A percentile compares a stretch with the other conserved stretches of the same genome.
These are phyloP conservation scores for Isoperla grammatica DNA, from an alignment of 2,888 invertebrate species.

Conservation along the genomic window DNA sequence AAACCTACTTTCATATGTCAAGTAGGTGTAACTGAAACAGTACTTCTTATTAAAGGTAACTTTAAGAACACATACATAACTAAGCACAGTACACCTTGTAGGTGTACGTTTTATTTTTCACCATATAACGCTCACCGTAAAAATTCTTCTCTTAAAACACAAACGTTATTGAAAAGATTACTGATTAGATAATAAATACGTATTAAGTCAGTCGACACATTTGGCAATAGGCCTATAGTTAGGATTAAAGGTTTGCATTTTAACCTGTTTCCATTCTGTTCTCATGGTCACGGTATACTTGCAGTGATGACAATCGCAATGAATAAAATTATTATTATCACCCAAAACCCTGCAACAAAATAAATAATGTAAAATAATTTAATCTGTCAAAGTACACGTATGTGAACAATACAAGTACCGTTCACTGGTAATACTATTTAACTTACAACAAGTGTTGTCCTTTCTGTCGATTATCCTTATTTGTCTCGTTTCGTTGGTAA, in stretches of 20 bases:
- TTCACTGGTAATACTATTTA: conserved; percentile 1
- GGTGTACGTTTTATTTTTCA: no score
- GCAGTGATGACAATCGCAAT: conserved; percentile 59
- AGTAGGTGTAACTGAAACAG: no score
- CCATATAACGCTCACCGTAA: no score
- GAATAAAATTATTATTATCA: conserved; percentile 62
- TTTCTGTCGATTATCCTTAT: conserved; percentile 59
- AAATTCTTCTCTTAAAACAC: no score
- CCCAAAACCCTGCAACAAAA: conserved; percentile 56
- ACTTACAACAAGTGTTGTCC: conserved; percentile 63
- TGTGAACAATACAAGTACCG: neutral
- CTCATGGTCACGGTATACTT: conserved; percentile 45
- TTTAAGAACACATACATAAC: no score
- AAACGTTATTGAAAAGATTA: no score
- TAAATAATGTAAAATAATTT: conserved; percentile 6
- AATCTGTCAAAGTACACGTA: neutral
- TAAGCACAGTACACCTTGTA: no score
- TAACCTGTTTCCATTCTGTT: neutral
- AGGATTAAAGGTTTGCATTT: neutral
- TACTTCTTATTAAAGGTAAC: no score
- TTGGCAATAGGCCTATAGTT: no score
- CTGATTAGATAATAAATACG: no score
- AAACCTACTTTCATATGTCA: no score
- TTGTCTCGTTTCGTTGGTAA: conserved; percentile 60
- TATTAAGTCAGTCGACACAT: no score